Conservation (phyloP, 2,797 vertebrate genomes). For the Adrianichthys oophorus region DNA sequence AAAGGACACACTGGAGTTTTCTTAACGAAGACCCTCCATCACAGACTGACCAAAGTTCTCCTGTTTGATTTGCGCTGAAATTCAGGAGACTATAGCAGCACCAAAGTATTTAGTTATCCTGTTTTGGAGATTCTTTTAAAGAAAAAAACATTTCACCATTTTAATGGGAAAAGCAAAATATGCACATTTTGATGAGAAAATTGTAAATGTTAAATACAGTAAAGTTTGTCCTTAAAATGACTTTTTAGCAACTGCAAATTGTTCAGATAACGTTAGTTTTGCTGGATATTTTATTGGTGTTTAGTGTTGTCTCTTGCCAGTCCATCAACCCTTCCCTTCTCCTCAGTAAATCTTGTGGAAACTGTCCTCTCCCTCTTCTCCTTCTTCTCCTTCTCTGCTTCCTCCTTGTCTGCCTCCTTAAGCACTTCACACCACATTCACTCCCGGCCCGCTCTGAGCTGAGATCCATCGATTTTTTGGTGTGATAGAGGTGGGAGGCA, state of each 20-base stretch:
- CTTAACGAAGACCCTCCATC: too few species aligned
- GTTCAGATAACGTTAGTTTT: not conserved
- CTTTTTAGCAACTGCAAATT: not conserved
- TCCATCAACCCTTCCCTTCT: slow-evolving; percentile 50
- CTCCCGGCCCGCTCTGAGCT: slow-evolving; percentile 28
- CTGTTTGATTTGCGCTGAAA: too few species aligned
- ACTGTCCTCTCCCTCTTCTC: slow-evolving; percentile 29
- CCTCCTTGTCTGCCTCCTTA: slow-evolving; percentile 35
- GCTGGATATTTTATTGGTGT: not conserved
- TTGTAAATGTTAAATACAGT: not conserved
- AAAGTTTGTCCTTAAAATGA: not conserved
- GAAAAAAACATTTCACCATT: too few species aligned
- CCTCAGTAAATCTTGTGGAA: slow-evolving; percentile 47
- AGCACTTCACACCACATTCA: slow-evolving; percentile 31
- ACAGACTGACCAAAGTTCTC: too few species aligned
- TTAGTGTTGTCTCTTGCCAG: slow-evolving; percentile 16
- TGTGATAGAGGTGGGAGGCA: slow-evolving; percentile 64
- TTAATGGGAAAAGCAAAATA: too few species aligned
- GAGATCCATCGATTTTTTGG: slow-evolving; percentile 63
- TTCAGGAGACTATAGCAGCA: too few species aligned
- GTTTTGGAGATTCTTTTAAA: too few species aligned
- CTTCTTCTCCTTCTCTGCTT: slow-evolving; percentile 44
- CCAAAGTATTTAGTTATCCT: too few species aligned
- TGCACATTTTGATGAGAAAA: slow-evolving; percentile 1
- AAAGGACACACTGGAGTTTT: too few species aligned